A percentile compares a stretch with the other conserved stretches of the same genome.
Conservation (phyloP, 35 echinoderm and acorn worm genomes). For the Lytechinus variegatus region DNA sequence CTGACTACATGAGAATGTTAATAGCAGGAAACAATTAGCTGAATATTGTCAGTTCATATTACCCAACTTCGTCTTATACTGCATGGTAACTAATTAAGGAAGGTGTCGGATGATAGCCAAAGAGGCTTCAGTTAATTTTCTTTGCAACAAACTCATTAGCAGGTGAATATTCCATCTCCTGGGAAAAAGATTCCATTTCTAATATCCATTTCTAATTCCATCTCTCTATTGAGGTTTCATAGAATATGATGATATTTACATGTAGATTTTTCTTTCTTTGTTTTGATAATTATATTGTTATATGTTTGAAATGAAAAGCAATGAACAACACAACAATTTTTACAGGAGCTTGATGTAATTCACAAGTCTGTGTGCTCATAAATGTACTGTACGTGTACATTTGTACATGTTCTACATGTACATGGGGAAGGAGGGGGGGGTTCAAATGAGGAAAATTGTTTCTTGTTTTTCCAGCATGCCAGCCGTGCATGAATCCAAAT, state of each 20-base stretch:
- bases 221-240: too few relatives aligned
- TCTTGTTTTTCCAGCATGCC: slow-evolving; percentile 9
- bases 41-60: background rate
- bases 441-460: background rate
- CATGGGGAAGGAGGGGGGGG: too few relatives aligned
- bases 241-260: too few relatives aligned
- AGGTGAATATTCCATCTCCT: background rate
- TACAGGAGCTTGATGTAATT: too few relatives aligned
- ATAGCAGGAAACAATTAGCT: background rate
- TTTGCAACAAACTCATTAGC: background rate
- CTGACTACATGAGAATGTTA: background rate
- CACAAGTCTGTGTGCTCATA: too few relatives aligned
- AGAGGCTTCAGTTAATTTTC: background rate
- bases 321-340: too few relatives aligned
- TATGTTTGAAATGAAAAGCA: too few relatives aligned
- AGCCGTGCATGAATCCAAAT: background rate
- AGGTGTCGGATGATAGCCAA: background rate
- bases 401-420: too few relatives aligned
- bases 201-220: too few relatives aligned
- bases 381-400: too few relatives aligned
- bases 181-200: background rate
- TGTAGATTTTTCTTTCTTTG: too few relatives aligned
- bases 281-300: too few relatives aligned
- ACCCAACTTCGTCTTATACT: background rate
- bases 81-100: background rate